A percentile compares a stretch with the other conserved stretches of the same genome.
Evolutionary conservation across 2,797 vertebrate species (phyloP).

Genomic region (Lophura swinhoii): DNA sequence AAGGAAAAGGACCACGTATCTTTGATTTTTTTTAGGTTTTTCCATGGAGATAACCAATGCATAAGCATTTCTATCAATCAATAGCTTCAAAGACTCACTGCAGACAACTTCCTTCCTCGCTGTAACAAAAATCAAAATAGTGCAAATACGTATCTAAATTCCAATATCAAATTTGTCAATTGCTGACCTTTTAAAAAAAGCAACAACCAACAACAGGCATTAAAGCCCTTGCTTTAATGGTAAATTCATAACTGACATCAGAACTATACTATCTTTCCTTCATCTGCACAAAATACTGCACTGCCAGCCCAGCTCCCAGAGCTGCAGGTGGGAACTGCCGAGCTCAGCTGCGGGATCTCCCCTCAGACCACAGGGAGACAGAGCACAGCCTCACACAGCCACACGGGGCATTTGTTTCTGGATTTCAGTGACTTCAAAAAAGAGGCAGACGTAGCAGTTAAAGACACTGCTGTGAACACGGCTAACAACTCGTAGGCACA

Average conservation of each 20-base stretch:
- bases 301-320: background rate
- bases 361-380: too few species aligned
- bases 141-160: background rate
- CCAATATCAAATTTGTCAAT: background rate
- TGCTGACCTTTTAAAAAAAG: background rate
- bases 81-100: background rate
- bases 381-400: background rate
- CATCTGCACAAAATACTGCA: background rate
- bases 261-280: background rate
- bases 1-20: background rate
- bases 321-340: background rate
- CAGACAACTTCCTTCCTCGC: background rate
- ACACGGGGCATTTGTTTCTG: fast-evolving
- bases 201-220: background rate
- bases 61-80: background rate
- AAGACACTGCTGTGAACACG: fast-evolving
- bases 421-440: background rate
- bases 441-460: background rate
- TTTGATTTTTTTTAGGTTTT: background rate
- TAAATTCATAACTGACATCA: background rate
- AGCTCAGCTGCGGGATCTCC: background rate
- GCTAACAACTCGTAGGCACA: background rate
- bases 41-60: background rate
- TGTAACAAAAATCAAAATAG: background rate
- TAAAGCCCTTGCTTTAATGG: fast-evolving